Conservation (phyloP, 2,113 vertebrate species). For the Delphinus delphis region DNA sequence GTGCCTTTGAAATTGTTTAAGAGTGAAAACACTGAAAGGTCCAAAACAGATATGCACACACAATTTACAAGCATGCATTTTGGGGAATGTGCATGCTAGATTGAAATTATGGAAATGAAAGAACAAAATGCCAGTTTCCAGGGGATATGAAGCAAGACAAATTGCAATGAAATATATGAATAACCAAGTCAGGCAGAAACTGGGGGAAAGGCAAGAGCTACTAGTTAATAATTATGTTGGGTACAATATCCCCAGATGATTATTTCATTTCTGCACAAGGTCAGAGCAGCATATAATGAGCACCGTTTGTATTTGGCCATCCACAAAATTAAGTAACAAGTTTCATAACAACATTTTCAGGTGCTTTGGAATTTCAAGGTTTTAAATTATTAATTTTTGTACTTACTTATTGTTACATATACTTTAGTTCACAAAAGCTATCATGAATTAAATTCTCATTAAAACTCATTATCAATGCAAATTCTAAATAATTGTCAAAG, state of each 20-base stretch:
- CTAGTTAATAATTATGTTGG: conserved; percentile 53
- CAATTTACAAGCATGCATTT: conserved; percentile 52
- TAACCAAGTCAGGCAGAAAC: conserved; percentile 59
- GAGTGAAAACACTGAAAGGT: neutral
- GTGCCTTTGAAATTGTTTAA: conserved; percentile 39
- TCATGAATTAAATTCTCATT: conserved; percentile 38
- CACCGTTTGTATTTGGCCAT: conserved; percentile 28
- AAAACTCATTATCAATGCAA: neutral
- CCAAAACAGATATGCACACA: conserved; percentile 14
- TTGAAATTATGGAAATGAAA: conserved; percentile 71
- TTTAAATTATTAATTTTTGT: conserved; percentile 38
- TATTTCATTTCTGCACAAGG: conserved; percentile 39
- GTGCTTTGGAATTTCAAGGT: neutral
- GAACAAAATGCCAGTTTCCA: conserved; percentile 57
- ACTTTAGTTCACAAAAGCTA: neutral
- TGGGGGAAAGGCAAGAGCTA: neutral
- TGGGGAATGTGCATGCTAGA: neutral
- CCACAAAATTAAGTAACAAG: conserved; percentile 40
- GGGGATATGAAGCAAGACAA: conserved; percentile 53
- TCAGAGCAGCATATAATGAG: conserved; percentile 22
- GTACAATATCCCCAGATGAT: conserved; percentile 6
- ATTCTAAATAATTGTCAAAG: neutral
- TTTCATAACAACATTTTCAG: conserved; percentile 50
- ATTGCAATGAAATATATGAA: conserved; percentile 60
- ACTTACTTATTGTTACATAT: neutral